These are phyloP conservation scores for Ailurus styani DNA, from an alignment of 2,113 vertebrate species.

Conservation along the genomic window DNA sequence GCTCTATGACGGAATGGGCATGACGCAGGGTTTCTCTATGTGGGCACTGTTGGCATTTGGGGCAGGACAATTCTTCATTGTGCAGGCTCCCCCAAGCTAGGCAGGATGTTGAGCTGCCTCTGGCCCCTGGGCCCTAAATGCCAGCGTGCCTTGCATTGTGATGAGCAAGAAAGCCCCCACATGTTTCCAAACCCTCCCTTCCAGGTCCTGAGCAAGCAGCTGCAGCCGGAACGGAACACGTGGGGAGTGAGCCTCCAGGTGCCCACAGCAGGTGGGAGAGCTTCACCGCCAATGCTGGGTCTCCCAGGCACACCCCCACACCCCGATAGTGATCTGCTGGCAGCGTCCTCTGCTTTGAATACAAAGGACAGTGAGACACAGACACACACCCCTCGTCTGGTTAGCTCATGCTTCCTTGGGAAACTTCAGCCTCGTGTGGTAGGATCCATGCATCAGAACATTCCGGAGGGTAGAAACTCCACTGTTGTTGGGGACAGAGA, in stretches of 20 bases:
- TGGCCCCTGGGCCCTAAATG: not conserved
- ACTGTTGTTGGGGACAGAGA: not conserved
- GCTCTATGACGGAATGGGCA: not conserved
- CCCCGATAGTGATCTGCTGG: not conserved
- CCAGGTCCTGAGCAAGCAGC: not conserved
- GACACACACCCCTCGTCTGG: not conserved
- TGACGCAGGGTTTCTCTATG: rapidly evolving
- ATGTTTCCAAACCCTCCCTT: not conserved
- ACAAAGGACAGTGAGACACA: constrained; percentile 42
- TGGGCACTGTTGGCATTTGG: not conserved
- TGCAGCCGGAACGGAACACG: not conserved
- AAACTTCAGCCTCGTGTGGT: not conserved
- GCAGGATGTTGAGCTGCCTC: not conserved
- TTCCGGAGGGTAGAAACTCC: not conserved
- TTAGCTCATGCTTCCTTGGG: not conserved
- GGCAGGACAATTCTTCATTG: not conserved
- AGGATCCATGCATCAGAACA: not conserved
- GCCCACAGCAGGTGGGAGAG: not conserved
- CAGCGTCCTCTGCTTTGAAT: not conserved
- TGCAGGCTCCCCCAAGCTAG: not conserved
- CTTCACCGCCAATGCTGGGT: not conserved
- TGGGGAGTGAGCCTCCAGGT: not conserved
- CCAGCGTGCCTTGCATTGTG: not conserved
- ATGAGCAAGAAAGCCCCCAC: not conserved
- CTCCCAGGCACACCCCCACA: not conserved